Evolutionary conservation across 2,113 vertebrate species (phyloP).

Genomic region (Poeciliopsis prolifica): DNA sequence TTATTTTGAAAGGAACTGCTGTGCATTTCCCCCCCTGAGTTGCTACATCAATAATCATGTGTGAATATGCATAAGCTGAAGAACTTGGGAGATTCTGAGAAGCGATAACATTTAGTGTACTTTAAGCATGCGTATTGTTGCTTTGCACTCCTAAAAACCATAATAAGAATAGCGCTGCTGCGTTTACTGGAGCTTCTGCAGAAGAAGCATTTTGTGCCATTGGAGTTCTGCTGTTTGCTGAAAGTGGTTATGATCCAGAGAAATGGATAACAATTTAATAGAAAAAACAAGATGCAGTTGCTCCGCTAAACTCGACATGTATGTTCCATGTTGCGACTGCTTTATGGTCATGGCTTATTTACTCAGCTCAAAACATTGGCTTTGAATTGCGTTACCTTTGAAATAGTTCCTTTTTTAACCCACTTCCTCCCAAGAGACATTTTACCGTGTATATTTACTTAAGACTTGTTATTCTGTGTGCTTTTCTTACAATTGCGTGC

Average conservation of each 20-base stretch:
- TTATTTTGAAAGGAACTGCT: too few species aligned
- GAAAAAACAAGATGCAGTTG: too few species aligned
- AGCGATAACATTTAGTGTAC: neutral
- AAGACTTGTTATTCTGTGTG: neutral
- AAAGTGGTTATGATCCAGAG: neutral
- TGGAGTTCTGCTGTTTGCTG: neutral
- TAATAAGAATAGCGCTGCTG: neutral
- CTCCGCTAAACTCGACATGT: neutral
- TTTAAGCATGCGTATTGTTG: neutral
- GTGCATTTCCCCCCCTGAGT: too few species aligned
- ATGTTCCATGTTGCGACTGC: neutral
- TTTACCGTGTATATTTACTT: neutral
- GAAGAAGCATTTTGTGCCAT: neutral
- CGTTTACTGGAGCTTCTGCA: neutral
- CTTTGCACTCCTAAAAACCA: too few species aligned
- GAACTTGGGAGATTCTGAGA: neutral
- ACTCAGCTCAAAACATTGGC: neutral
- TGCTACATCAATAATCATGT: neutral
- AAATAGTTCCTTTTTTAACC: neutral
- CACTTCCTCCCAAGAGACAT: neutral
- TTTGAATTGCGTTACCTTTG: neutral
- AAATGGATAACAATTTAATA: neutral
- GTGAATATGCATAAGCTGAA: neutral
- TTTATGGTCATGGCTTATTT: neutral
- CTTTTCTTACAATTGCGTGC: neutral